phyloP scores from a whole-genome alignment of 2,113 vertebrate species.

The Ibidorhyncha struthersii region DNA sequence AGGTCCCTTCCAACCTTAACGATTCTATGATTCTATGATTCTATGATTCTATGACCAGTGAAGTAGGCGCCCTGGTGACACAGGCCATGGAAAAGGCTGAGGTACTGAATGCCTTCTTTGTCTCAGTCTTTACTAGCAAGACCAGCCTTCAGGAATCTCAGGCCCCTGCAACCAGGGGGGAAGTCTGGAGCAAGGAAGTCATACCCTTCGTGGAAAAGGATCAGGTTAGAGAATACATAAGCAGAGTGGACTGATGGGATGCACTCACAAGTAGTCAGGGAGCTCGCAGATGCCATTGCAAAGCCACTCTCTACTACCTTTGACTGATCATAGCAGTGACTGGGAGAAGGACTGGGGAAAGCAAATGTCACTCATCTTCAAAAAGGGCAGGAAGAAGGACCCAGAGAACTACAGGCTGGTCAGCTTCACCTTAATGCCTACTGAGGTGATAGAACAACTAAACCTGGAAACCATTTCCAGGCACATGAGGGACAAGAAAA shows the following conservation, averaged over 20 bases:
- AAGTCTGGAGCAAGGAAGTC: background rate
- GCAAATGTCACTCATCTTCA: background rate
- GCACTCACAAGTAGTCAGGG: background rate
- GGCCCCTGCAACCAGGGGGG: background rate
- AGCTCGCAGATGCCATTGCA: background rate
- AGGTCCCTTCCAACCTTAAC: too few species aligned
- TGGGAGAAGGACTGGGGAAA: background rate
- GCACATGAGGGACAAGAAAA: background rate
- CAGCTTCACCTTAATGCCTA: background rate
- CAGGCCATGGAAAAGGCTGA: background rate
- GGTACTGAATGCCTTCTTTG: background rate
- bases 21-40: too few species aligned
- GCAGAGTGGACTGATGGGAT: background rate
- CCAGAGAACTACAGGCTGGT: background rate
- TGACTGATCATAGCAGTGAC: fast-evolving
- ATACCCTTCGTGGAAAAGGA: background rate
- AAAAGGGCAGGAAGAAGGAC: background rate
- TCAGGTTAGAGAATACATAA: background rate
- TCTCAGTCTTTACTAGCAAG: background rate
- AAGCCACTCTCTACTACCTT: background rate
- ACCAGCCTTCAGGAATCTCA: background rate
- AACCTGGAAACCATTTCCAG: background rate
- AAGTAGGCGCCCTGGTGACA: background rate
- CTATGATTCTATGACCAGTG: background rate
- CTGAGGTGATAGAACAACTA: background rate